phyloP scores from a whole-genome alignment of 2,113 vertebrate species.

The Heterochromis multidens region DNA sequence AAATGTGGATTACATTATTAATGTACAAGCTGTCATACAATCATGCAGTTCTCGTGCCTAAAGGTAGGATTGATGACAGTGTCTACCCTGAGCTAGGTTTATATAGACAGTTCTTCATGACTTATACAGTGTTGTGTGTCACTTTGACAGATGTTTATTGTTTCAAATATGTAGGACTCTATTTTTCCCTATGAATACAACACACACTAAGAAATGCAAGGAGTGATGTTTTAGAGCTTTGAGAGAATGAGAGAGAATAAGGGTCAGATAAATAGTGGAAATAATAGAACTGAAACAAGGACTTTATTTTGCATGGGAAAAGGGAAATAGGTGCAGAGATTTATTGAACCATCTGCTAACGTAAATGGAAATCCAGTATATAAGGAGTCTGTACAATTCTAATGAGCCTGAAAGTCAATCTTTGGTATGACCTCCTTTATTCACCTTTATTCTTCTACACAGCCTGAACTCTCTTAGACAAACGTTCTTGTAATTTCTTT shows the following conservation, averaged over 20 bases:
- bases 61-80: neutral
- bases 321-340: neutral
- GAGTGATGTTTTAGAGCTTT: neutral
- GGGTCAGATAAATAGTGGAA: neutral
- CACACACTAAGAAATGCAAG: neutral
- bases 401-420: neutral
- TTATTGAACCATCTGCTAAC: neutral
- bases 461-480: neutral
- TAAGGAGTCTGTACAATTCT: neutral
- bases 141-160: neutral
- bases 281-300: neutral
- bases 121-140: neutral
- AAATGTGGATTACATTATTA: slow-evolving; percentile 28
- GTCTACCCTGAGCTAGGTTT: neutral
- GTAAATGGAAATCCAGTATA: neutral
- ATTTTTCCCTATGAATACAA: neutral
- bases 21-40: neutral
- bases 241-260: neutral
- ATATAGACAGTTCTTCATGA: neutral
- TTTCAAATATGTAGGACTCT: neutral
- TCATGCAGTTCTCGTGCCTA: neutral
- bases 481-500: neutral
- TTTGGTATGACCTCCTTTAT: too few species aligned
- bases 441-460: neutral
- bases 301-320: too few species aligned